Evolutionary conservation across 2,797 vertebrate genomes (phyloP).

Genomic region (Xyrichtys novacula): DNA sequence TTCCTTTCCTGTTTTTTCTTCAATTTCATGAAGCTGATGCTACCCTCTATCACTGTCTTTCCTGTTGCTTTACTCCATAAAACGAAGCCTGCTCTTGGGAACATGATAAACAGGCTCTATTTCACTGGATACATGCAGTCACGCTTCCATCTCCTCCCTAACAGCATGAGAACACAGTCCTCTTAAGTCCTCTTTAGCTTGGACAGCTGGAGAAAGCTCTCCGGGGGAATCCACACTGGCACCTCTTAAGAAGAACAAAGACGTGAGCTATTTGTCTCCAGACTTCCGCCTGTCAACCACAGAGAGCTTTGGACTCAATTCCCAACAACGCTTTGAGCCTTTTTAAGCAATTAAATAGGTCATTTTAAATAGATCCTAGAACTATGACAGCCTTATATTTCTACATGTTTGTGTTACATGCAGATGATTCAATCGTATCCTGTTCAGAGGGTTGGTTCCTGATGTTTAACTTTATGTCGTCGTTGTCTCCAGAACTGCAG

Average conservation of each 20-base stretch:
- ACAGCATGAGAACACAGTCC: slow-evolving; percentile 21
- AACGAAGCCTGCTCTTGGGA: slow-evolving; percentile 40
- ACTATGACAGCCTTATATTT: slow-evolving; percentile 9
- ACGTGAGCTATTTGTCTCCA: slow-evolving; percentile 39
- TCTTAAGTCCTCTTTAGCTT: slow-evolving; percentile 50
- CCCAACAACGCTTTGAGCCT: background rate
- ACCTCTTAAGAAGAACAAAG: slow-evolving; percentile 43
- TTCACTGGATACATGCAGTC: slow-evolving; percentile 43
- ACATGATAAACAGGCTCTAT: slow-evolving; percentile 60
- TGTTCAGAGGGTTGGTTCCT: slow-evolving; percentile 5
- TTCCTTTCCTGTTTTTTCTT: slow-evolving; percentile 7
- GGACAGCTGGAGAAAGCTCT: slow-evolving; percentile 43
- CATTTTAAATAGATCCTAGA: slow-evolving; percentile 25
- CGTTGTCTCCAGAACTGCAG: slow-evolving; percentile 1
- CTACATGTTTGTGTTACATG: slow-evolving; percentile 4
- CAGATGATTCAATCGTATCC: slow-evolving; percentile 32
- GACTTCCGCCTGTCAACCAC: slow-evolving; percentile 36
- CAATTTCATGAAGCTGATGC: slow-evolving; percentile 2
- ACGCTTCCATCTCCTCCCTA: slow-evolving; percentile 29
- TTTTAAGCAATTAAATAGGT: slow-evolving; percentile 24
- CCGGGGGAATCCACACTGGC: slow-evolving; percentile 26
- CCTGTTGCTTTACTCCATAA: slow-evolving; percentile 31
- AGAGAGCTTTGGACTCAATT: slow-evolving; percentile 25
- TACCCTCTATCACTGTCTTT: slow-evolving; percentile 19
- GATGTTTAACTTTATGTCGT: background rate